Conservation (phyloP, 2,797 vertebrate genomes). For the Vireo griseus region DNA sequence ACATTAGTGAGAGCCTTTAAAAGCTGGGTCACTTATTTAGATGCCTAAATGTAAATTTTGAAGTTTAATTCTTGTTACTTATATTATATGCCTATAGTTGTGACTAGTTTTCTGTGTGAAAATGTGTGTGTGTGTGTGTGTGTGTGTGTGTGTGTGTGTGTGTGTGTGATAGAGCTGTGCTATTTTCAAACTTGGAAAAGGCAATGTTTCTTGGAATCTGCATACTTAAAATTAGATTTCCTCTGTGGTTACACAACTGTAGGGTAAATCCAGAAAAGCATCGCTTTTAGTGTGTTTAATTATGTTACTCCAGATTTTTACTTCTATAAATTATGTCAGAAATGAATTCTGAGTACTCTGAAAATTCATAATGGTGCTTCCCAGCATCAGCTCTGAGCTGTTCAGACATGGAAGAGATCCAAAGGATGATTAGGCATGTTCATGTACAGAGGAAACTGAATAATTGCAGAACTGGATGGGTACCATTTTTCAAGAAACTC, state of each 20-base stretch:
- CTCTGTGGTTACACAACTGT: background rate
- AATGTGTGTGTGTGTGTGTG: background rate
- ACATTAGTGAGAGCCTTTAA: background rate
- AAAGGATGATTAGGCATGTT: background rate
- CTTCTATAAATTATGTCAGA: slow-evolving; percentile 17
- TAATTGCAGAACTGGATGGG: background rate
- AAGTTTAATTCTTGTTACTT: background rate
- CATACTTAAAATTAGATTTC: slow-evolving; percentile 28
- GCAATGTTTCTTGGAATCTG: slow-evolving; percentile 6
- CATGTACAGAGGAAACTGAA: background rate
- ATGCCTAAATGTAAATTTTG: background rate
- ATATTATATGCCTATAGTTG: background rate
- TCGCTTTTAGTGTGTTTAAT: background rate
- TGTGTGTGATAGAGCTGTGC: background rate
- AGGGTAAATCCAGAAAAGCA: slow-evolving; percentile 12
- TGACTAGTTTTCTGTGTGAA: background rate
- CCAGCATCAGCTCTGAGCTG: background rate
- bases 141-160: background rate
- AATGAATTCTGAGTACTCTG: background rate
- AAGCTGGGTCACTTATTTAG: background rate
- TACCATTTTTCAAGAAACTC: background rate
- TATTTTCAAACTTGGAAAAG: slow-evolving; percentile 8
- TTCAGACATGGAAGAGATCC: background rate
- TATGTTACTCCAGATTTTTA: background rate
- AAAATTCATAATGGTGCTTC: slow-evolving; percentile 1